A percentile compares a stretch with the other conserved stretches of the same genome.
These are phyloP conservation scores for Saxidomus purpurata DNA, from an alignment of 1,140 invertebrate species.

Conservation along the genomic window DNA sequence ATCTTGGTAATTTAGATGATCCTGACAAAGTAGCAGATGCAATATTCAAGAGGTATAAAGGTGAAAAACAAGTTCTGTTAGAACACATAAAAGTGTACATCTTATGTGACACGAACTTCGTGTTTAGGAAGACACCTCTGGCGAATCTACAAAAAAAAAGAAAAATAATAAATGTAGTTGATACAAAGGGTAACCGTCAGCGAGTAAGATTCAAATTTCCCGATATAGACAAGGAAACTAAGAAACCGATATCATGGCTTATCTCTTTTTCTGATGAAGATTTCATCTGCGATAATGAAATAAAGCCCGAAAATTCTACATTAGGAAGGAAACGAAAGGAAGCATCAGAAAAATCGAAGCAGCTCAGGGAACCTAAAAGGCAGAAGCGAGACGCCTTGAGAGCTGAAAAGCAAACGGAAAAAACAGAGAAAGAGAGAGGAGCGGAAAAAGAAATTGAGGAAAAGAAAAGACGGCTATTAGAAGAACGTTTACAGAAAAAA, in stretches of 20 bases:
- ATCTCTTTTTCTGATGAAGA: not conserved
- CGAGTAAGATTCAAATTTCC: not conserved
- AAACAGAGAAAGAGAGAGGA: not conserved
- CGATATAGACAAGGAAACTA: not conserved
- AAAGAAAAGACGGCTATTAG: too few species aligned
- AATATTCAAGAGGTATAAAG: conserved; percentile 8
- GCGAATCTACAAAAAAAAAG: not conserved
- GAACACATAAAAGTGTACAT: not conserved
- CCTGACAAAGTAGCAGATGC: not conserved
- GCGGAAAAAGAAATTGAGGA: not conserved
- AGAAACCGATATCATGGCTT: not conserved
- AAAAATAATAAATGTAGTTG: not conserved
- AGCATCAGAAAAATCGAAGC: too few species aligned
- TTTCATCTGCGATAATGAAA: not conserved
- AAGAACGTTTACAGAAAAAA: not conserved
- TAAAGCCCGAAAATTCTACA: too few species aligned
- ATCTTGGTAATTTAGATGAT: conserved; percentile 8
- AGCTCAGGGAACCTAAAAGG: too few species aligned
- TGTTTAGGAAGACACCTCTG: not conserved
- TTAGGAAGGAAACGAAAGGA: too few species aligned
- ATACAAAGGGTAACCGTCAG: not conserved
- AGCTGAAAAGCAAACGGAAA: not conserved
- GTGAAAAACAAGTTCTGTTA: not conserved
- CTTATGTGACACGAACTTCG: not conserved
- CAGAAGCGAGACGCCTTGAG: not conserved